Percentiles rank a stretch among this genome's conserved stretches.
Evolutionary conservation across 2,113 vertebrate genomes (phyloP).

Genomic region (Lathamus discolor): DNA sequence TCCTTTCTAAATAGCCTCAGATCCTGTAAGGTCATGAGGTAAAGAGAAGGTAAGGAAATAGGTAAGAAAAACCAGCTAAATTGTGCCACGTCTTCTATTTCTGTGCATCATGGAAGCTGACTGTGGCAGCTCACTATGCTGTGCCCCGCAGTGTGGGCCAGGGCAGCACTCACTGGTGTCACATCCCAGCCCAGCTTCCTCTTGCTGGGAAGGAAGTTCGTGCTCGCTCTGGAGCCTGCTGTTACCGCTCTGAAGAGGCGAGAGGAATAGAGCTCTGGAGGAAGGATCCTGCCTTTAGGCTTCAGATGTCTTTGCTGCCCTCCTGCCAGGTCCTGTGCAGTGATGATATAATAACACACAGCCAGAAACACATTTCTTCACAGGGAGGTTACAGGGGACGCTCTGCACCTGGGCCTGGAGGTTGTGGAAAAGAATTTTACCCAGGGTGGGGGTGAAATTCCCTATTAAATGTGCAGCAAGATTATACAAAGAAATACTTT

Average conservation of each 20-base stretch:
- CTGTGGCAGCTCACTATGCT: fast-evolving
- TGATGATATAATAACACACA: background rate
- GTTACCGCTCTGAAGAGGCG: background rate
- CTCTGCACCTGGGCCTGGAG: background rate
- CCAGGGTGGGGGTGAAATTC: background rate
- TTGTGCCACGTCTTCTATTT: background rate
- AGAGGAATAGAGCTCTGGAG: background rate
- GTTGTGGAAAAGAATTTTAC: background rate
- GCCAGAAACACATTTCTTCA: fast-evolving
- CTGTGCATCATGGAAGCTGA: background rate
- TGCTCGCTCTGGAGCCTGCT: background rate
- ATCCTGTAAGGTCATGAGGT: fast-evolving
- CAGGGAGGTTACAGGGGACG: background rate
- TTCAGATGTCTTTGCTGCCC: background rate
- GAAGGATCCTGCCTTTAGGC: background rate
- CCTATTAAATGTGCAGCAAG: background rate
- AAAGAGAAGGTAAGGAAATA: background rate
- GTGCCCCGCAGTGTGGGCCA: fast-evolving
- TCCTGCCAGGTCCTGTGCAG: background rate
- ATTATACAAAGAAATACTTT: background rate
- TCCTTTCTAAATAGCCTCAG: background rate
- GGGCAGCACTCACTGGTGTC: background rate
- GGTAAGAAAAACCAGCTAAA: background rate
- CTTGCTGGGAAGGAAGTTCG: background rate
- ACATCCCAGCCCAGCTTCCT: background rate